Evolutionary conservation across 2,888 invertebrate species (phyloP), one percentile per base, ranked within the genome.

Genomic region (Leucoma salicis): DNA sequence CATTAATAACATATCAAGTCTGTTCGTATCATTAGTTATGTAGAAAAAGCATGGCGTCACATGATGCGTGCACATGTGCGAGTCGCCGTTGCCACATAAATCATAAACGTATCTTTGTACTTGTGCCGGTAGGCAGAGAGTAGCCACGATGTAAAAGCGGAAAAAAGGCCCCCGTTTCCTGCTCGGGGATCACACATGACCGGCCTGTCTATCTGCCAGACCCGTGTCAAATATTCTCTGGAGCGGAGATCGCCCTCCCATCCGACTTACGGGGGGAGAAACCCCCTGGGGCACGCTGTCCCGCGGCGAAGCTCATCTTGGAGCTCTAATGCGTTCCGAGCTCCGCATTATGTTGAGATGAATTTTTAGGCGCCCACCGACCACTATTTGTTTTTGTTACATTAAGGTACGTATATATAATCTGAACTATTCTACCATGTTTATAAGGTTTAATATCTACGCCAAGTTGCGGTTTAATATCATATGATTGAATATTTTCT

Each of bases 211-310:
- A 88, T 89, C 89, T 88, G 89, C 89, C 89, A 87, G 88, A 89
- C 89, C 89, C 89, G 84, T 89, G 88, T 89, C 89, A 89, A 89
- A 89, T 89, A 89, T 88, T 84, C 89, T 88, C 87, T 88, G 84
- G 83, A 89, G 89, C 89, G 89, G 82, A 86, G 84, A 78, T 84
- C 82, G 79, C 84, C 85, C 74, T 80, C 14, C 80, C 67, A 66
- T 74, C 70, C 68, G 38, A 68, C 66, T 69, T 70, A 65, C 53
- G 65, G 74, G 78, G 74, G 75, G 66, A 66, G 70, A 74, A 70
- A 76, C 82, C 84, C 85, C 88, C 83, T 76, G 87, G 87, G 86
- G 82, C 82, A 67, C 64, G 83, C 82, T 78, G 86, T 87, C 89
- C 89, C 87, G 89, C 83, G 79, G 89, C 82, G 89, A 85, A 81